Base-by-base conservation (phyloP, 30 jellyfish, hydroid and myxozoan species). In the Clytia hemisphaerica region DNA sequence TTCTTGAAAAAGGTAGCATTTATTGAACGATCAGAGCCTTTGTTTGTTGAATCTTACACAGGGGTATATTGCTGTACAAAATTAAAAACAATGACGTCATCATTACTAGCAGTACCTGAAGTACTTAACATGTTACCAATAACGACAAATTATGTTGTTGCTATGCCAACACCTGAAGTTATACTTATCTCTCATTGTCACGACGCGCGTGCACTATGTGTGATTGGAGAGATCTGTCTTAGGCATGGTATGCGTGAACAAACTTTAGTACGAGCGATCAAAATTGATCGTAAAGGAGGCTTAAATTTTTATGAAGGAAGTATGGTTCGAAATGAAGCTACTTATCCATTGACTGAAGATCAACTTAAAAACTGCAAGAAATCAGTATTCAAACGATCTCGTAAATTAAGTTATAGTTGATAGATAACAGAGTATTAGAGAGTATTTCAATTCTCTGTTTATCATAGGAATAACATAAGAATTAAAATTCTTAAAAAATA, bases 31-130 rank as follows among this genome's bases (percentile, higher is more conserved):
- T 59, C 30, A 15, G 67, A 54, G 21, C 35, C 82, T 29, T 61
- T 74, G 45, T 74, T 74, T 40, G 25, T 34, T 31, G 86, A 74
- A 61, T 33, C 86, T 38, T 83, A 74, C 5, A 50, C 86, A 3
- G 86, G 86, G 0, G 59, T 74, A 26, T 74, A 27, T 40, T 74
- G 37, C 31, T 24, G 86, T 38, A 62, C 40, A 27, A 42, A 61
- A 34, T 48, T 74, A 22, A 38, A 38, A 14, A 40, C 45, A 31
- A 24, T 74, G 53, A 74, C 86, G 37, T 74, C 86, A 38, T 74
- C 86, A 24, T 38, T 74, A 45, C 24, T 74, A 16, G 81, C 77
- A 4, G 49, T 74, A 30, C 86, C 86, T 0, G 72, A 74, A 40
- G 77, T 74, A 22, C 61, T 74, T 47, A 29, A 61, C n/a, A 74